Evolutionary conservation across 2,888 invertebrate genomes (phyloP).

Genomic region (Asteroscopus sphinx): DNA sequence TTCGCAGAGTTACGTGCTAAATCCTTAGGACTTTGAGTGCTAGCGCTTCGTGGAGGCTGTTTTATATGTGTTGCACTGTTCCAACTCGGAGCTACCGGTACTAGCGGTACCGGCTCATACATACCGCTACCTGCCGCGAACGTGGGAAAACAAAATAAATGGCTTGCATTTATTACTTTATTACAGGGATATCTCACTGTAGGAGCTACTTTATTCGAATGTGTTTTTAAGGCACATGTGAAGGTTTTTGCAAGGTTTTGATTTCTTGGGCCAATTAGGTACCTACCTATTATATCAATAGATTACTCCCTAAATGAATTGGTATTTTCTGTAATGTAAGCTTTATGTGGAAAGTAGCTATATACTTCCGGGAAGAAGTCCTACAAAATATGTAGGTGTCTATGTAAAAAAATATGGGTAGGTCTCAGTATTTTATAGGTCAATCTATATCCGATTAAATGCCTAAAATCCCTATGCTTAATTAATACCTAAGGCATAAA

Average conservation of each 20-base stretch:
- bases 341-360: no score
- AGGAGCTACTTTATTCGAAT: constrained; percentile 10
- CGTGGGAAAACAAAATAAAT: constrained; percentile 43
- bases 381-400: no score
- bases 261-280: background rate
- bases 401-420: background rate
- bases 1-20: constrained; percentile 70
- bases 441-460: background rate
- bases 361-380: no score
- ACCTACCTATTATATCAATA: background rate
- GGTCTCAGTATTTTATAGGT: background rate
- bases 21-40: constrained; percentile 76
- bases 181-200: constrained; percentile 3
- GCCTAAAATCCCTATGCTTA: no score
- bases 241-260: background rate
- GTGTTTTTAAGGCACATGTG: background rate
- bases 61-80: constrained; percentile 80
- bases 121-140: constrained; percentile 22
- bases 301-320: no score
- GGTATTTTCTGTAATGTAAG: no score
- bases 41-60: constrained; percentile 72
- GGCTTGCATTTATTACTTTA: constrained; percentile 29
- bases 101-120: constrained; percentile 59
- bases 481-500: no score
- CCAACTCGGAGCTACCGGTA: constrained; percentile 67